These are phyloP conservation scores for Hirtodrosophila duncani DNA, from an alignment of 2,888 invertebrate species.

Conservation along the genomic window DNA sequence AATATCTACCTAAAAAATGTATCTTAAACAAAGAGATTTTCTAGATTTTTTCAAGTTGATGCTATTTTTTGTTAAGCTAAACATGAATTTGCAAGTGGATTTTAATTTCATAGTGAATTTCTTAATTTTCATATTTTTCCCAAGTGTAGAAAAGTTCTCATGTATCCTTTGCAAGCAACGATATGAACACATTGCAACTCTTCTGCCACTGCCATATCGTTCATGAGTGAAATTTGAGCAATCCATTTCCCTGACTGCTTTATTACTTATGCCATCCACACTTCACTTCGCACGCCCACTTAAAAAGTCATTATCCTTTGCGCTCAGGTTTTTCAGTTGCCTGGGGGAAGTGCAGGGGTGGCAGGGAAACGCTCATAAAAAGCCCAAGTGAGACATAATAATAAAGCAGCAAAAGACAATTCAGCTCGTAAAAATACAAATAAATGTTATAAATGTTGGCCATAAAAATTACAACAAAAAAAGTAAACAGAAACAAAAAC, in stretches of 20 bases:
- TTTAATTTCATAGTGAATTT: too few species aligned
- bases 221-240: too few species aligned
- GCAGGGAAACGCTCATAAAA: slow-evolving; percentile 45
- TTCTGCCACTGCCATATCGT: too few species aligned
- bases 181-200: too few species aligned
- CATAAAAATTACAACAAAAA: slow-evolving; percentile 62
- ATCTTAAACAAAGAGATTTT: too few species aligned
- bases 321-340: neutral
- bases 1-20: too few species aligned
- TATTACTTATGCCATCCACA: slow-evolving; percentile 5
- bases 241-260: neutral
- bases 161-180: too few species aligned
- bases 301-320: slow-evolving; percentile 45
- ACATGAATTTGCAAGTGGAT: too few species aligned
- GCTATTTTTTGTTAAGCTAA: too few species aligned
- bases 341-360: neutral
- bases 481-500: slow-evolving; percentile 20
- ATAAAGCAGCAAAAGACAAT: slow-evolving; percentile 70
- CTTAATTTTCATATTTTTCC: too few species aligned
- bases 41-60: too few species aligned
- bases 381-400: slow-evolving; percentile 62
- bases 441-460: slow-evolving; percentile 70
- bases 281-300: slow-evolving; percentile 18
- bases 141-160: too few species aligned
- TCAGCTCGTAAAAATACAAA: slow-evolving; percentile 65